Conservation (phyloP, 2,888 invertebrate genomes). For the Dryococelus australis region DNA sequence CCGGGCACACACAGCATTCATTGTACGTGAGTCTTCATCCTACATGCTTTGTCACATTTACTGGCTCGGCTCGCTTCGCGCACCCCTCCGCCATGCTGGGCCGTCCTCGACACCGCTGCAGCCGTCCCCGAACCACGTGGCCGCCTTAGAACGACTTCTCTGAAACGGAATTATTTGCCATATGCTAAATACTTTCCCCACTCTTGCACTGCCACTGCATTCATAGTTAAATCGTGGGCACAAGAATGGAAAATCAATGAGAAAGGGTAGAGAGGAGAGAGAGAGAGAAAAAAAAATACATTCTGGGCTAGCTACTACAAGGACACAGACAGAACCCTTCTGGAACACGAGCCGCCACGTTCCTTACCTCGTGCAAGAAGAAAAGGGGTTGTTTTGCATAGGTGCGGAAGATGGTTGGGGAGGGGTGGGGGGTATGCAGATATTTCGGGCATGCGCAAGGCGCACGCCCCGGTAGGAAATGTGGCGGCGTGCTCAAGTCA, state of each 20-base stretch:
- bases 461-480: conserved; percentile 31
- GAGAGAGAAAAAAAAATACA: neutral
- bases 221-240: neutral
- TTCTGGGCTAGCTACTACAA: neutral
- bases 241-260: neutral
- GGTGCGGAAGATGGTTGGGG: neutral
- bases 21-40: neutral
- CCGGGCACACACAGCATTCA: neutral
- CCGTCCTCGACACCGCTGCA: conserved; percentile 1
- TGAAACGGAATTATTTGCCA: conserved; percentile 30
- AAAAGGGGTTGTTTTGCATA: neutral
- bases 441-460: conserved; percentile 29
- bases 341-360: neutral
- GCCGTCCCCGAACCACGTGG: neutral
- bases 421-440: conserved; percentile 38
- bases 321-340: neutral
- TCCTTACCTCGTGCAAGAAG: conserved; percentile 31
- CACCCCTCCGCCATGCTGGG: neutral
- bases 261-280: no score
- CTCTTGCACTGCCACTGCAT: neutral
- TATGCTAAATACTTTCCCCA: conserved; percentile 23
- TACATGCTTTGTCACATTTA: neutral
- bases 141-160: conserved; percentile 25
- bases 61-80: neutral
- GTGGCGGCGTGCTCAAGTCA: neutral